A percentile compares a stretch with the other conserved stretches of the same genome.
These are phyloP conservation scores for Cotesia glomerata DNA, from an alignment of 1,140 invertebrate genomes.

Conservation along the genomic window DNA sequence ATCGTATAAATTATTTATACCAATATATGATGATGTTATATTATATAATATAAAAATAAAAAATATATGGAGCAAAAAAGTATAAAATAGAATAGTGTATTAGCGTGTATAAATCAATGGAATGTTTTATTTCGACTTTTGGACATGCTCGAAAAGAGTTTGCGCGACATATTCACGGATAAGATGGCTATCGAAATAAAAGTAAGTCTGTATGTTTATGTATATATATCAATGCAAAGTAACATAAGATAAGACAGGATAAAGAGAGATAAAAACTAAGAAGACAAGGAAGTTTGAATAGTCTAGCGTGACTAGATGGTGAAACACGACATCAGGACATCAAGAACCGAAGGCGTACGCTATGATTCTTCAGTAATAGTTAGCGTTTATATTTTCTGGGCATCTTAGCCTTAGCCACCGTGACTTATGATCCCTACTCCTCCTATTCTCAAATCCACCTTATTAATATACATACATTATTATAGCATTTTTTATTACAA, in stretches of 20 bases:
- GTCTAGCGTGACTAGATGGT: slow-evolving; percentile 42
- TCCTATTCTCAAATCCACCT: no score
- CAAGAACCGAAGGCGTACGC: slow-evolving; percentile 37
- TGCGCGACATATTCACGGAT: background rate
- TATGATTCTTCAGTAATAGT: slow-evolving; percentile 46
- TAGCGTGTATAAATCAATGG: background rate
- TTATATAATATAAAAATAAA: background rate
- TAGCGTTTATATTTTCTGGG: slow-evolving; percentile 31
- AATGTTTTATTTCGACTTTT: background rate
- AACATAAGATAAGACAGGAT: background rate
- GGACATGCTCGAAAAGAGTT: background rate
- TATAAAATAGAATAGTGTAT: background rate
- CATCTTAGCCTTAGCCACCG: slow-evolving; percentile 17
- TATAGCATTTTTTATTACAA: background rate
- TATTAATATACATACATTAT: background rate
- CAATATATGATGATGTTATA: no score
- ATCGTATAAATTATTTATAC: no score
- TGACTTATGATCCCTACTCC: slow-evolving; percentile 23
- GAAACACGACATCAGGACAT: slow-evolving; percentile 49
- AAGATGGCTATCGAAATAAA: no score
- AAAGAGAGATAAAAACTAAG: background rate
- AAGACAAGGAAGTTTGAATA: slow-evolving; percentile 15
- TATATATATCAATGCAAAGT: background rate
- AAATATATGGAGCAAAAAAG: background rate
- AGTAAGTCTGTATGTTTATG: background rate